Percentiles rank a stretch among this genome's conserved stretches.
phyloP scores from a whole-genome alignment of 1,140 invertebrate genomes.

The Euwallacea fornicatus region DNA sequence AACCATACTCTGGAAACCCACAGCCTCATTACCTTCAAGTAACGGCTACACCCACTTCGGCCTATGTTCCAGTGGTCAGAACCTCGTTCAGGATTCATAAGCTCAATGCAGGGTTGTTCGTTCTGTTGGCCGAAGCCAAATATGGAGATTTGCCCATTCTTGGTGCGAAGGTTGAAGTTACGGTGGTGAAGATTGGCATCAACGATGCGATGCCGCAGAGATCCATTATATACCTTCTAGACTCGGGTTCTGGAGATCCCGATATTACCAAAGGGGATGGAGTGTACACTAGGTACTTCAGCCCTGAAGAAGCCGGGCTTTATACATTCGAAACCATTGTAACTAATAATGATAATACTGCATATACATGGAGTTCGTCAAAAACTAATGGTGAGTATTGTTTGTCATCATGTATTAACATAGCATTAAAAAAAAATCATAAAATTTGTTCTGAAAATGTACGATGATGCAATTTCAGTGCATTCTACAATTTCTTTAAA shows the following conservation, averaged over 20 bases:
- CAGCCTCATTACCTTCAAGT: conserved; percentile 63
- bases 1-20: conserved; percentile 59
- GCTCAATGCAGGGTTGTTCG: conserved; percentile 50
- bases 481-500: too few species aligned
- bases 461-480: too few species aligned
- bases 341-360: conserved; percentile 57
- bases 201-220: conserved; percentile 54
- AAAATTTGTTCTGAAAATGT: too few species aligned
- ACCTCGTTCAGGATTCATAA: conserved; percentile 54
- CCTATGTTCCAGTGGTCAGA: conserved; percentile 51
- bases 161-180: conserved; percentile 58
- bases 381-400: conserved; percentile 43
- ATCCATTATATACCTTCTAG: conserved; percentile 58
- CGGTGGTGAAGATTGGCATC: conserved; percentile 51
- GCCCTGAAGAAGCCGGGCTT: conserved; percentile 55
- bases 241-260: conserved; percentile 66
- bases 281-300: conserved; percentile 66
- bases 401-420: background rate
- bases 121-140: conserved; percentile 60
- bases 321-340: conserved; percentile 58
- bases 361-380: conserved; percentile 53
- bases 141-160: conserved; percentile 57
- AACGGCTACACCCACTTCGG: conserved; percentile 54
- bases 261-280: conserved; percentile 68
- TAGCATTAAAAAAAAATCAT: too few species aligned